These are phyloP conservation scores for Hormaphis cornu DNA, from an alignment of 1,140 invertebrate genomes.

Conservation along the genomic window DNA sequence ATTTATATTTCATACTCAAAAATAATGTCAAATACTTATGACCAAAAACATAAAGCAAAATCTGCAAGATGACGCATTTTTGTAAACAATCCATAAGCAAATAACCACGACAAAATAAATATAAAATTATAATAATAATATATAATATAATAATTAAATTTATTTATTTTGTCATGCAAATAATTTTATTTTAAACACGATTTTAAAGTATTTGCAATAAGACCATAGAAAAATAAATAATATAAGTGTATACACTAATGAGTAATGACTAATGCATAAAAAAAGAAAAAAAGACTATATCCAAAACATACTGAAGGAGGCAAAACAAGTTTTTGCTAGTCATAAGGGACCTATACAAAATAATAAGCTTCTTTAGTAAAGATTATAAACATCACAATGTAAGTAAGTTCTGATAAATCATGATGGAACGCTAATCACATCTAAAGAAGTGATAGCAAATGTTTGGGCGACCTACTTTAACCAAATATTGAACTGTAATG, in stretches of 20 bases:
- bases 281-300: conserved; percentile 32
- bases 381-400: conserved; percentile 13
- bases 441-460: not conserved
- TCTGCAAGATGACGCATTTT: no score
- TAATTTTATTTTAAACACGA: not conserved
- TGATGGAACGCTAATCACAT: conserved; percentile 23
- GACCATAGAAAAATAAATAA: not conserved
- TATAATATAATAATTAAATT: no score
- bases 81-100: no score
- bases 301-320: conserved; percentile 21
- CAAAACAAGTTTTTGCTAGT: conserved; percentile 1
- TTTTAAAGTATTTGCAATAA: not conserved
- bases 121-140: no score
- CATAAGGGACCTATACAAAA: conserved; percentile 31
- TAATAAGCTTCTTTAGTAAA: conserved; percentile 26
- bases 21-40: no score
- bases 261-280: conserved; percentile 21
- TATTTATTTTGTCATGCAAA: no score
- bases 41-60: no score
- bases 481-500: conserved; percentile 24
- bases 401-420: not conserved
- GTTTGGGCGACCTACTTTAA: conserved; percentile 33
- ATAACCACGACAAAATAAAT: no score
- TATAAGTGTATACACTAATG: not conserved
- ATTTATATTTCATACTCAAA: no score